These are phyloP conservation scores for Ciconia maguari DNA, from an alignment of 2,113 vertebrate genomes.

Conservation along the genomic window DNA sequence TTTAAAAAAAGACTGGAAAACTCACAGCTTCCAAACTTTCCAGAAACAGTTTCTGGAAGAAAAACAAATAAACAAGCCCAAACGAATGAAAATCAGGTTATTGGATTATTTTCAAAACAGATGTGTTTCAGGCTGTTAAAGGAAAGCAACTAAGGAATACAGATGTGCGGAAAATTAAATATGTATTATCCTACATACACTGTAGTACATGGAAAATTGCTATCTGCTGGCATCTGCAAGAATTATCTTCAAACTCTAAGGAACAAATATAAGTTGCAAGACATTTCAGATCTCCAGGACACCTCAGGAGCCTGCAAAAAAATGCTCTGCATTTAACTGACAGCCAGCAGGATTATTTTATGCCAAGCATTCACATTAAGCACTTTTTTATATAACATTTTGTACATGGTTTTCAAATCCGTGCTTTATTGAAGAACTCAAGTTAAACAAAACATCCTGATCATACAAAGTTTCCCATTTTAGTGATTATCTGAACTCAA, in stretches of 20 bases:
- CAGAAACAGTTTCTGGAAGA: background rate
- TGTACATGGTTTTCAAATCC: background rate
- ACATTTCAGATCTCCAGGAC: background rate
- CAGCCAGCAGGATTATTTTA: background rate
- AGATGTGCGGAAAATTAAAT: background rate
- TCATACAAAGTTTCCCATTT: background rate
- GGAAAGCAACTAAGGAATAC: background rate
- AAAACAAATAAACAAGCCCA: background rate
- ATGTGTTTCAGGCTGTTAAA: background rate
- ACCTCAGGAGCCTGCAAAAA: background rate
- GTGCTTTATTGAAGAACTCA: background rate
- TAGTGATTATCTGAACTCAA: background rate
- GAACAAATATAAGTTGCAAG: background rate
- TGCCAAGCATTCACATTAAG: background rate
- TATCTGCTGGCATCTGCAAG: background rate
- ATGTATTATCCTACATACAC: background rate
- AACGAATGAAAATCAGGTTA: background rate
- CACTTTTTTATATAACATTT: background rate
- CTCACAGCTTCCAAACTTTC: background rate
- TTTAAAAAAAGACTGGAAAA: background rate
- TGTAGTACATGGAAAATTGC: background rate
- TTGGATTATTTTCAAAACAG: background rate
- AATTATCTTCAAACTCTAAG: background rate
- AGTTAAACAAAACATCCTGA: background rate
- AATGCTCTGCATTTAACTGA: background rate